Evolutionary conservation across 1,140 invertebrate genomes (phyloP).

Genomic region (roundworm (Caenorhabditis elegans)): WBcel235 BX284603.4:8357001-8357500

Average conservation of each 20-base stretch:
- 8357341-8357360: too few relatives aligned
- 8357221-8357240: neutral
- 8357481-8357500: neutral
- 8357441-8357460: neutral
- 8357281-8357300: neutral
- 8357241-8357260: neutral
- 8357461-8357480: neutral
- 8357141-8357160: slow-evolving; percentile 2
- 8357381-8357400: too few relatives aligned
- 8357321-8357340: neutral
- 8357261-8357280: neutral
- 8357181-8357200: neutral
- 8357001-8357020: neutral
- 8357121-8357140: neutral
- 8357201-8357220: neutral
- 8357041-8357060: neutral
- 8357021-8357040: neutral
- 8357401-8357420: too few relatives aligned
- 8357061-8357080: neutral
- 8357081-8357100: neutral
- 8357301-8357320: neutral
- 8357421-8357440: too few relatives aligned
- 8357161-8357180: neutral
- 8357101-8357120: neutral
- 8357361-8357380: too few relatives aligned